A percentile compares a stretch with the other conserved stretches of the same genome.
phyloP scores from a whole-genome alignment of 2,797 vertebrate genomes.

The Pipistrellus pipistrellus region DNA sequence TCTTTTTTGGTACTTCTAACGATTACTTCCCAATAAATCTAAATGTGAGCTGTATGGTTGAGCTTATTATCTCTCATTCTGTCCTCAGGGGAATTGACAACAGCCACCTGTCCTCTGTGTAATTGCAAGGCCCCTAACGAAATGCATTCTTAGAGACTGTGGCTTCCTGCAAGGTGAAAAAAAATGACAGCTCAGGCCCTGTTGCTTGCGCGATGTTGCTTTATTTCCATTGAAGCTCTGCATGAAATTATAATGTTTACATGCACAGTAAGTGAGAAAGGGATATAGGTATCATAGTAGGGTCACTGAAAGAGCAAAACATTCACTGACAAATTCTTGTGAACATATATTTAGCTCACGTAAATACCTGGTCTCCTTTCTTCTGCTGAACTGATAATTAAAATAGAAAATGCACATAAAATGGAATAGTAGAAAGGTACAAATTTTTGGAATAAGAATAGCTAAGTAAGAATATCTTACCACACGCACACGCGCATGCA shows the following conservation, averaged over 20 bases:
- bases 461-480: neutral
- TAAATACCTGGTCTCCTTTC: neutral
- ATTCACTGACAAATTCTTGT: neutral
- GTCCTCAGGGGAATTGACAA: conserved; percentile 56
- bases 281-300: neutral
- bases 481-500: too few species aligned
- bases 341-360: neutral
- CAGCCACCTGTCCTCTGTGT: neutral
- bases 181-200: neutral
- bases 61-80: conserved; percentile 47
- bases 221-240: neutral
- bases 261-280: neutral
- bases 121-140: neutral
- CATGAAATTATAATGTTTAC: neutral
- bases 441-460: neutral
- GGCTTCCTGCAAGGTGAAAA: neutral
- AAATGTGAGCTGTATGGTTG: neutral
- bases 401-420: neutral
- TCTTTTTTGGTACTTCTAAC: neutral
- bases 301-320: neutral
- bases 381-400: conserved; percentile 19
- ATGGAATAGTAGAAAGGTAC: neutral
- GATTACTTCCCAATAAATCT: conserved; percentile 33
- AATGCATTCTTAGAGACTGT: conserved; percentile 22
- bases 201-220: neutral